phyloP scores from a whole-genome alignment of 1,140 invertebrate genomes.

The Neodiprion fabricii region DNA sequence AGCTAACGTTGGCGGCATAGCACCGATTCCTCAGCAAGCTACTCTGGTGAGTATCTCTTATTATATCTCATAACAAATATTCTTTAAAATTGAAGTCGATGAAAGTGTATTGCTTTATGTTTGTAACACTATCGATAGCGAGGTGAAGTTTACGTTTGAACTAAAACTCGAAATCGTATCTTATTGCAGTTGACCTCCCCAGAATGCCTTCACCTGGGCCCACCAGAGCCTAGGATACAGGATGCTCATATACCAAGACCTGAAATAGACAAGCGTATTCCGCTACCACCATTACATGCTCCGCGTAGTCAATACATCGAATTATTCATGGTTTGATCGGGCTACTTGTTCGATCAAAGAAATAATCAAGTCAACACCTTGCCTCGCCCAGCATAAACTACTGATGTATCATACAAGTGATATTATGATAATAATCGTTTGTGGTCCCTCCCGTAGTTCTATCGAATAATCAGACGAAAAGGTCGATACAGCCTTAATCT shows the following conservation, averaged over 20 bases:
- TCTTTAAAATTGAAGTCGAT: too few relatives aligned
- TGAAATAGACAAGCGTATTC: slow-evolving; percentile 66
- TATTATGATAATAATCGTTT: not conserved
- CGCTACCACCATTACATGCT: slow-evolving; percentile 63
- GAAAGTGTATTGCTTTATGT: too few relatives aligned
- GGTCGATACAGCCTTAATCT: not conserved
- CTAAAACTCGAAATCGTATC: not conserved
- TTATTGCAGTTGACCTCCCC: slow-evolving; percentile 58
- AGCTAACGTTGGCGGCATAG: slow-evolving; percentile 49
- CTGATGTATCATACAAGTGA: not conserved
- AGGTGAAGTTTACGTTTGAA: too few relatives aligned
- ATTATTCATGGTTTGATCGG: slow-evolving; percentile 53
- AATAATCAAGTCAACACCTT: not conserved
- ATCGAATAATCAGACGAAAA: not conserved
- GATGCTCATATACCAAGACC: slow-evolving; percentile 64
- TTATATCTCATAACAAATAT: slow-evolving; percentile 10
- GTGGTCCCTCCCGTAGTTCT: not conserved
- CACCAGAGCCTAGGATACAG: slow-evolving; percentile 57
- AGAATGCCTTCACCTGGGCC: slow-evolving; percentile 66
- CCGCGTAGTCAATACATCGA: slow-evolving; percentile 68
- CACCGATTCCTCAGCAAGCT: slow-evolving; percentile 52
- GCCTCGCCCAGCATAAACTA: slow-evolving; percentile 14
- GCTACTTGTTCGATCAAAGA: slow-evolving; percentile 18
- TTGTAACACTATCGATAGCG: too few relatives aligned
- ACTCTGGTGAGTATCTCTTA: slow-evolving; percentile 44